Conservation (phyloP, 2,888 invertebrate genomes). For the Didymodactylos carnosus region DNA sequence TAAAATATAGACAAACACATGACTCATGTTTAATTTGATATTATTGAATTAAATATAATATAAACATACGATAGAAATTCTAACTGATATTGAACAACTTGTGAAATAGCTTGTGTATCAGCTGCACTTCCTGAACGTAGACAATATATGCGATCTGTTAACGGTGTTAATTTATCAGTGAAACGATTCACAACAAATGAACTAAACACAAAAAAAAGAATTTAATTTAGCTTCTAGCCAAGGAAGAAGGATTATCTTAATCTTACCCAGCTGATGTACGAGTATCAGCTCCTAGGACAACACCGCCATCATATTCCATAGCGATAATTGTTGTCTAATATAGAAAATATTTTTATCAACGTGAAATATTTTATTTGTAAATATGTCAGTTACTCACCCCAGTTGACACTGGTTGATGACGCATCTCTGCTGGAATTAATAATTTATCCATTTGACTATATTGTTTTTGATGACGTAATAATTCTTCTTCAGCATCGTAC, state of each 20-base stretch:
- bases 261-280: constrained; percentile 68
- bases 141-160: constrained; percentile 83
- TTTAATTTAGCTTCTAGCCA: too few relatives aligned
- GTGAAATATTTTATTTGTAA: too few relatives aligned
- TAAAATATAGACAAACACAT: constrained; percentile 69
- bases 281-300: constrained; percentile 94
- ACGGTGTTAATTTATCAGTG: constrained; percentile 77
- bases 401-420: not conserved
- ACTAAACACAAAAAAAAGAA: constrained; percentile 35
- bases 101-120: constrained; percentile 47
- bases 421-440: not conserved
- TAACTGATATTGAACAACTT: not conserved
- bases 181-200: constrained; percentile 82
- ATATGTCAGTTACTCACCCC: not conserved
- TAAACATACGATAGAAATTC: not conserved
- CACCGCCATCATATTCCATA: constrained; percentile 77
- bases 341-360: too few relatives aligned
- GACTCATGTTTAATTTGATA: too few relatives aligned
- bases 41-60: too few relatives aligned
- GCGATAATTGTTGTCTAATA: constrained; percentile 90
- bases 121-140: constrained; percentile 69
- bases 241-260: too few relatives aligned
- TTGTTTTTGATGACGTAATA: not conserved
- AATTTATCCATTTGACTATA: not conserved
- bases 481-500: not conserved